Base-by-base conservation (phyloP, 2,888 invertebrate species). In the Alviniconcha strummeri region DNA sequence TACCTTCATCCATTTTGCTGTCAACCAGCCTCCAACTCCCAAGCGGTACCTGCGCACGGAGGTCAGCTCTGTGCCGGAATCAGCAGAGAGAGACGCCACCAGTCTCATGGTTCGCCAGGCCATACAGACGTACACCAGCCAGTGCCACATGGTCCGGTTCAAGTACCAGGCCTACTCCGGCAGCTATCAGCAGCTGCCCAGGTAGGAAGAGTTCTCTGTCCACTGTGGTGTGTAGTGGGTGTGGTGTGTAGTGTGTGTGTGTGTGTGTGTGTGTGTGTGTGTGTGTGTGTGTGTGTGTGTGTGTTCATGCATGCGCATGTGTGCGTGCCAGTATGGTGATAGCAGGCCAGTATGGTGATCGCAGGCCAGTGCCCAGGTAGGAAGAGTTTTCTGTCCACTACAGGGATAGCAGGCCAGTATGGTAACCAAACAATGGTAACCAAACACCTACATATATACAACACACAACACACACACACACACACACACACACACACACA, bases 81-180 rank as follows among this genome's bases (percentile, higher is more conserved):
- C 94, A 84, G 93, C 94, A 71, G 92, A 94, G 71, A 93, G 92
- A 71, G 94, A 95, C 88, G 94, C 95, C 82, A 95, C 95, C 88
- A 95, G 95, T 91, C 88, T 96, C 69, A 95, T 96, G 90, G 96
- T 96, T 52, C 95, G 95, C 90, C 96, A 96, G 93, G 96, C 96
- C 92, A 94, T 96, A 82, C 95, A 95, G 89, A 96, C 96, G 89
- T 98, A 98, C 94, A 96, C 96, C 6, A 96, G 96, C 85, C 96
- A 97, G 92, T 98, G 98, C 96, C 96, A 97, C 94, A 95, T 97
- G 86, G 96, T 99, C 86, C 96, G 97, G 93, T 98, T 97, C 94
- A 98, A 98, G 94, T 98, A 98, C 93, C 96, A 95, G 91, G 96
- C 96, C 78, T 99, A 98, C 93, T 96, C 97, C 19, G 97, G 97